These are phyloP conservation scores for Metaphire vulgaris DNA, from an alignment of 1,140 invertebrate species.

Conservation along the genomic window DNA sequence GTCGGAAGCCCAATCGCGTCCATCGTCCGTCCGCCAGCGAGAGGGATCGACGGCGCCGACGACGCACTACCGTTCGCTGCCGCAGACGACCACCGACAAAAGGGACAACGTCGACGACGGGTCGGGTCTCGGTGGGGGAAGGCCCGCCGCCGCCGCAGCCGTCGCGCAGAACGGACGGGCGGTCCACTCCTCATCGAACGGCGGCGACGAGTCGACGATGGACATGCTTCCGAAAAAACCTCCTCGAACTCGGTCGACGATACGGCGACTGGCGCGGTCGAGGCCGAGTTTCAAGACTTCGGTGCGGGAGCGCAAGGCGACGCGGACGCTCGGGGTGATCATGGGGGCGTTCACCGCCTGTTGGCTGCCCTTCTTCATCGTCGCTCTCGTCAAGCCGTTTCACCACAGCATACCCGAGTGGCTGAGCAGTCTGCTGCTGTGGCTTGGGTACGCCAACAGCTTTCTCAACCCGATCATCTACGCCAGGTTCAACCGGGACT, in stretches of 20 bases:
- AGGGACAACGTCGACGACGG: background rate
- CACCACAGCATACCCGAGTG: conserved; percentile 39
- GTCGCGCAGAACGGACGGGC: background rate
- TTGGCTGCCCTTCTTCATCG: conserved; percentile 59
- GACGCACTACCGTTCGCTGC: background rate
- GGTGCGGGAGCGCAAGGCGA: conserved; percentile 9
- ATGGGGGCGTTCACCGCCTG: conserved; percentile 58
- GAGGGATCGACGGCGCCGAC: background rate
- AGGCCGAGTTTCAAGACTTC: conserved; percentile 6
- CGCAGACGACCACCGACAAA: background rate
- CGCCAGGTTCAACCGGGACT: conserved; percentile 94
- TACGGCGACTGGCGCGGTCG: background rate
- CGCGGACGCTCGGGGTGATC: conserved; percentile 52
- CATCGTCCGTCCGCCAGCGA: conserved; percentile 8
- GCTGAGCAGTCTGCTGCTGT: conserved; percentile 50
- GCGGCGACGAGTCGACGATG: background rate
- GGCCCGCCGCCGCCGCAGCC: background rate
- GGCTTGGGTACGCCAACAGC: conserved; percentile 90
- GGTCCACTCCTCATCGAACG: background rate
- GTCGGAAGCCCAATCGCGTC: conserved; percentile 40
- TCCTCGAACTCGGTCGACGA: background rate
- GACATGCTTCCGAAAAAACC: conserved; percentile 10
- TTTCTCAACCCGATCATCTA: conserved; percentile 96
- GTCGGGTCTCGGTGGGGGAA: background rate
- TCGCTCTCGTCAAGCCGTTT: conserved; percentile 57